Evolutionary conservation across 35 echinoderm and acorn worm genomes (phyloP), one percentile per base, ranked within the genome.

Genomic region (Lytechinus pictus): DNA sequence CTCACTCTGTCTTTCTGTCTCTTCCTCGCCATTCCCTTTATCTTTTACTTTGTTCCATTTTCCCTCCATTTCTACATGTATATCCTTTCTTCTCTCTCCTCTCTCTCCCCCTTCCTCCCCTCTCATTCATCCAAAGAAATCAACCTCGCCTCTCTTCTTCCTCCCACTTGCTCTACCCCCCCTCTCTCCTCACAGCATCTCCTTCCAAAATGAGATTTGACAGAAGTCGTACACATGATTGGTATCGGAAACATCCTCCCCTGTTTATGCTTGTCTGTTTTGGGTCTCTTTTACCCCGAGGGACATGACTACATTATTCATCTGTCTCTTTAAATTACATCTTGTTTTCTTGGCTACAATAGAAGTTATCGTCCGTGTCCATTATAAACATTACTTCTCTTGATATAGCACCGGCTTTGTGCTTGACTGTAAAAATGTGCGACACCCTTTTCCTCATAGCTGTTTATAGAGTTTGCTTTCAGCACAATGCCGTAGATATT

Each of bases 181-280:
- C n/a, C 66, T 79, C 66, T 79, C 16, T 24, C 66, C 66, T 79
- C 66, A 5, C 4, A 24, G 21, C 66, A 79, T 79, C 66, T 79
- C n/a, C 66, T 24, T 79, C 19, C 66, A 24, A 79, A 79, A 79
- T 79, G 66, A 79, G n/a, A 16, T 79, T 79, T 79, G 66, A 79
- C 66, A 79, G 66, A 79, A 79, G 66, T 79, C 19, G 66, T 79
- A 79, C 66, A 79, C 66, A 79, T 79, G 66, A 79, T 79, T 79
- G 66, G 66, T 24, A 79, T 79, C 66, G 66, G 66, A 79, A 79
- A 24, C 66, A 79, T 79, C 66, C n/a, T 24, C 6, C 66, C n/a
- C 19, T 79, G 19, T 79, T 79, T 19, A 24, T 79, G 66, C 66
- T 79, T 16, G 66, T 79, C 66, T 79, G 66, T 79, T 79, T 79